These are phyloP conservation scores for Corythoichthys haematopterus DNA, from an alignment of 2,113 vertebrate species.

Conservation along the genomic window DNA sequence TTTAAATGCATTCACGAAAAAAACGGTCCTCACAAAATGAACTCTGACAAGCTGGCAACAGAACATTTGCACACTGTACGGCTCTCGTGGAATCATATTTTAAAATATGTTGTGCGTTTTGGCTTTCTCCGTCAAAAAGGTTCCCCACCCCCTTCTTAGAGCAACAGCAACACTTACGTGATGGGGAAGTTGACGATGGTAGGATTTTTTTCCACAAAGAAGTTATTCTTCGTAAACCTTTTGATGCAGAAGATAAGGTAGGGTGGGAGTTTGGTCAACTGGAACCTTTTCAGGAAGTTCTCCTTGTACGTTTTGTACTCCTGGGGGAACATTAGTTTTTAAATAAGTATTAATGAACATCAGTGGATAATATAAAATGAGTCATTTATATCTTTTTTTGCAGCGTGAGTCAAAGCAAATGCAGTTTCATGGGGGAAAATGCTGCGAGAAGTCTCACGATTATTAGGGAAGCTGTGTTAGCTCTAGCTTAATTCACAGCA, in stretches of 20 bases:
- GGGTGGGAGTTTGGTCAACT: slow-evolving; percentile 89
- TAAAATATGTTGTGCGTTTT: too few relatives aligned
- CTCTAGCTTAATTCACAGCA: too few relatives aligned
- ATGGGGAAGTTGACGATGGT: slow-evolving; percentile 98
- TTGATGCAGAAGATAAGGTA: slow-evolving; percentile 99
- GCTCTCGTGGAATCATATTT: too few relatives aligned
- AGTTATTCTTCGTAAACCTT: slow-evolving; percentile 98
- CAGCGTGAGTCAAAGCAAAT: neutral
- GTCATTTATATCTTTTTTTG: neutral
- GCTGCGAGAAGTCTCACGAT: too few relatives aligned
- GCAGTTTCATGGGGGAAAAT: neutral
- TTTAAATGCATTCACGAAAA: too few relatives aligned
- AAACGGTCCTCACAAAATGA: too few relatives aligned
- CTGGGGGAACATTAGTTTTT: slow-evolving; percentile 49
- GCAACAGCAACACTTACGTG: slow-evolving; percentile 76
- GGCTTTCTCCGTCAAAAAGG: too few relatives aligned
- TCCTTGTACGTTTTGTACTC: slow-evolving; percentile 99
- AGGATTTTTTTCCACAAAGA: slow-evolving; percentile 97
- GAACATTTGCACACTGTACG: too few relatives aligned
- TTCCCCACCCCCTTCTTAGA: neutral
- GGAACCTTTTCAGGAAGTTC: slow-evolving; percentile 95
- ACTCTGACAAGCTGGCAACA: too few relatives aligned
- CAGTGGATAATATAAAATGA: neutral
- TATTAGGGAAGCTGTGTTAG: too few relatives aligned
- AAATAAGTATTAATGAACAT: neutral